Conservation (phyloP, 2,113 vertebrate genomes). For the Vulpes lagopus region DNA sequence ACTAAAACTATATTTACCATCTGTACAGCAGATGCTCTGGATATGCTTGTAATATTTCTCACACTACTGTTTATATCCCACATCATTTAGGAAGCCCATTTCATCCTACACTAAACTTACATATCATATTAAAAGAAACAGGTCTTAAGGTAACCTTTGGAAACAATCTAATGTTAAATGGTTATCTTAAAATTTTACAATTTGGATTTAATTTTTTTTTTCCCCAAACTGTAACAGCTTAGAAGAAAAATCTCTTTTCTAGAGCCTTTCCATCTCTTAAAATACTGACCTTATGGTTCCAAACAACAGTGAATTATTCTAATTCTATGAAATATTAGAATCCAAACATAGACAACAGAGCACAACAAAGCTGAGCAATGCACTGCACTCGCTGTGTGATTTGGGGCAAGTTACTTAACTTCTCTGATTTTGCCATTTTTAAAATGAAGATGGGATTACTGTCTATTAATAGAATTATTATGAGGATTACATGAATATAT, state of each 20-base stretch:
- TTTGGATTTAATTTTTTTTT: slow-evolving; percentile 23
- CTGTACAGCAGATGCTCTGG: background rate
- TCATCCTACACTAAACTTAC: background rate
- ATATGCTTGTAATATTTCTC: background rate
- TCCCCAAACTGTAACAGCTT: slow-evolving; percentile 37
- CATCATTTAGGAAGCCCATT: background rate
- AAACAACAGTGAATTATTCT: slow-evolving; percentile 10
- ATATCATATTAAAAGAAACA: background rate
- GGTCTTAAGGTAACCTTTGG: slow-evolving; percentile 35
- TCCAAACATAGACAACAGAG: slow-evolving; percentile 43
- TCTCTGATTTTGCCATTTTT: slow-evolving; percentile 17
- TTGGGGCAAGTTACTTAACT: background rate
- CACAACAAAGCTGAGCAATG: background rate
- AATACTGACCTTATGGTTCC: background rate
- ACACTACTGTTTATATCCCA: background rate
- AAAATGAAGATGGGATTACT: slow-evolving; percentile 3
- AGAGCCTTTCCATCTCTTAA: slow-evolving; percentile 2
- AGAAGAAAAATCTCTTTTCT: background rate
- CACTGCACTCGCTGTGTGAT: background rate
- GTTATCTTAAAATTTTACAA: background rate
- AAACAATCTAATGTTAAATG: slow-evolving; percentile 26
- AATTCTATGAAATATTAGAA: slow-evolving; percentile 37
- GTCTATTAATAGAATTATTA: background rate
- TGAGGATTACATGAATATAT: background rate
- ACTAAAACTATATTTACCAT: background rate